Conservation (phyloP, 2,113 vertebrate species). For the Paralichthys olivaceus region DNA sequence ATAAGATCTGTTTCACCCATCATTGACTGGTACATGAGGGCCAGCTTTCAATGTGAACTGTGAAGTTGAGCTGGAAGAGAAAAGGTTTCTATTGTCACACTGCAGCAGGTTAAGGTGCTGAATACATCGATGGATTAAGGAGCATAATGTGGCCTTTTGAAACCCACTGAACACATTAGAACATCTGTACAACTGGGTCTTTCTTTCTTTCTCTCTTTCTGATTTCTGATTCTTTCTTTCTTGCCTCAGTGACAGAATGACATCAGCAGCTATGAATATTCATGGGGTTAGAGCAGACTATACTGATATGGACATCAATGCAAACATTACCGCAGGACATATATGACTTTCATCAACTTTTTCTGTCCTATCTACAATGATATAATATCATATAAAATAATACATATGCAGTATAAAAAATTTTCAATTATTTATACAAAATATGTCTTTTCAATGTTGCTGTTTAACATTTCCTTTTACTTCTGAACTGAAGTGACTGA, state of each 20-base stretch:
- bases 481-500: no score
- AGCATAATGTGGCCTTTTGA: constrained; percentile 55
- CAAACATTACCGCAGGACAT: background rate
- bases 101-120: constrained; percentile 43
- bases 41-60: constrained; percentile 45
- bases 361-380: background rate
- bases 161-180: constrained; percentile 54
- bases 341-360: background rate
- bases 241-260: background rate
- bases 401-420: no score
- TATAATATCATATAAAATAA: no score
- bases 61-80: constrained; percentile 17
- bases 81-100: constrained; percentile 45
- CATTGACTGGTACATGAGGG: constrained; percentile 52
- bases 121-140: constrained; percentile 52
- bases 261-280: background rate
- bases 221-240: background rate
- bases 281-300: background rate
- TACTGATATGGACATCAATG: background rate
- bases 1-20: constrained; percentile 59
- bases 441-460: no score
- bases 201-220: background rate
- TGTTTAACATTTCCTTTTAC: no score
- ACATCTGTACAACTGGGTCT: constrained; percentile 20
- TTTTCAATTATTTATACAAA: no score